Percentiles rank a stretch among this genome's conserved stretches.
phyloP scores from a whole-genome alignment of 2,113 vertebrate species.

The Dascyllus trimaculatus region DNA sequence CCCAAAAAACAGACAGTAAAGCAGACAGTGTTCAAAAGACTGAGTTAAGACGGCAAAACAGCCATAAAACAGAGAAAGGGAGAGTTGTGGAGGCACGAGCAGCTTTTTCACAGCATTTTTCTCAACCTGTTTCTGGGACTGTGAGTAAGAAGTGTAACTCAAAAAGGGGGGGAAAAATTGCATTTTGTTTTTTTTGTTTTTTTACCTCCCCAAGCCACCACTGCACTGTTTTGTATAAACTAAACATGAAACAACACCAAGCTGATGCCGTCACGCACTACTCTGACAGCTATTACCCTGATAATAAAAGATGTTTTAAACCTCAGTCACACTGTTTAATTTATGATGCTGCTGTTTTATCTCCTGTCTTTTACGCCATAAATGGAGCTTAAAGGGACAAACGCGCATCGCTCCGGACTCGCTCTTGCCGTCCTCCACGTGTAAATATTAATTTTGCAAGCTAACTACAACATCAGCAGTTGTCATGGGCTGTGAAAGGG shows the following conservation, averaged over 20 bases:
- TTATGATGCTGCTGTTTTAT: slow-evolving; percentile 66
- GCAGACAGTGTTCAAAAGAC: neutral
- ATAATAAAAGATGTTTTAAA: slow-evolving; percentile 68
- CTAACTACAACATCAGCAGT: slow-evolving; percentile 70
- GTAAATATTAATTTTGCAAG: slow-evolving; percentile 80
- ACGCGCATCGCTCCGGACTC: slow-evolving; percentile 37
- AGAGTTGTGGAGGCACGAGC: slow-evolving; percentile 12
- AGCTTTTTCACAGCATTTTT: slow-evolving; percentile 32
- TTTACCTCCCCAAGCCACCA: slow-evolving; percentile 61
- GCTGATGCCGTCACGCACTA: slow-evolving; percentile 39
- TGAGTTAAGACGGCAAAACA: slow-evolving; percentile 31
- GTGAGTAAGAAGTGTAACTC: slow-evolving; percentile 44
- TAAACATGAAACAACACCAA: slow-evolving; percentile 50
- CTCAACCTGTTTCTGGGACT: slow-evolving; percentile 32
- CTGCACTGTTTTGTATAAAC: slow-evolving; percentile 74
- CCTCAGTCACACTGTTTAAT: slow-evolving; percentile 70
- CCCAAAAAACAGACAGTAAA: no score
- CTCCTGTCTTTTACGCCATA: slow-evolving; percentile 64
- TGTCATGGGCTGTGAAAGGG: slow-evolving; percentile 70
- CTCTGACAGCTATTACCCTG: slow-evolving; percentile 58
- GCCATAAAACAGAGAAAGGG: slow-evolving; percentile 29
- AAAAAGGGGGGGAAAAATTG: slow-evolving; percentile 5
- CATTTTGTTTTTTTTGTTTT: slow-evolving; percentile 46
- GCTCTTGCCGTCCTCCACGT: slow-evolving; percentile 55
- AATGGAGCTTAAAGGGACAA: slow-evolving; percentile 72